Conservation (phyloP, 2,113 vertebrate species). For the Eudyptes chrysolophus region DNA sequence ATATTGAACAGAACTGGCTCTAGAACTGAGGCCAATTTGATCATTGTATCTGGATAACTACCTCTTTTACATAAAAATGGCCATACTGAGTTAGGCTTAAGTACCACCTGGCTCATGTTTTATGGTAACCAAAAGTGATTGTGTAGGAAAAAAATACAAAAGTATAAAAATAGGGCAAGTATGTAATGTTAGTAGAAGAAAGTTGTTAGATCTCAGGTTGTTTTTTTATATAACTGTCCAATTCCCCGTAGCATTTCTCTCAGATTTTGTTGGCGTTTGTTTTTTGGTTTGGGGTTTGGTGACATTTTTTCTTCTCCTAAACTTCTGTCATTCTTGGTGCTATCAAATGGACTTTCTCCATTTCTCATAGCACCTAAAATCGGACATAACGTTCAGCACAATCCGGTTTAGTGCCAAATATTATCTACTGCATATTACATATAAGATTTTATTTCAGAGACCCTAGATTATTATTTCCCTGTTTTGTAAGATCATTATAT, state of each 20-base stretch:
- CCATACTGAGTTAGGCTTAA: not conserved
- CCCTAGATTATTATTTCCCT: not conserved
- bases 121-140: not conserved
- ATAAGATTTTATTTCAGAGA: not conserved
- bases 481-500: not conserved
- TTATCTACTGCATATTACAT: not conserved
- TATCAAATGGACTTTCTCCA: not conserved
- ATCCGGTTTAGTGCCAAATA: not conserved
- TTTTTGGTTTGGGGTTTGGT: not conserved
- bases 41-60: not conserved
- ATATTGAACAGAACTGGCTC: not conserved
- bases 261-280: not conserved
- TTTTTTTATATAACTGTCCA: not conserved
- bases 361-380: not conserved
- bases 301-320: not conserved
- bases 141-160: not conserved
- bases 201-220: not conserved
- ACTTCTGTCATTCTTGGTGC: not conserved
- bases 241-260: not conserved
- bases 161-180: not conserved
- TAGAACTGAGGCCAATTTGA: not conserved
- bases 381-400: not conserved
- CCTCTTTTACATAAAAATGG: not conserved
- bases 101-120: not conserved
- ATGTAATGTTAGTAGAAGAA: not conserved